These are phyloP conservation scores for Malaclemys terrapin DNA, from an alignment of 2,113 vertebrate species.

Conservation along the genomic window DNA sequence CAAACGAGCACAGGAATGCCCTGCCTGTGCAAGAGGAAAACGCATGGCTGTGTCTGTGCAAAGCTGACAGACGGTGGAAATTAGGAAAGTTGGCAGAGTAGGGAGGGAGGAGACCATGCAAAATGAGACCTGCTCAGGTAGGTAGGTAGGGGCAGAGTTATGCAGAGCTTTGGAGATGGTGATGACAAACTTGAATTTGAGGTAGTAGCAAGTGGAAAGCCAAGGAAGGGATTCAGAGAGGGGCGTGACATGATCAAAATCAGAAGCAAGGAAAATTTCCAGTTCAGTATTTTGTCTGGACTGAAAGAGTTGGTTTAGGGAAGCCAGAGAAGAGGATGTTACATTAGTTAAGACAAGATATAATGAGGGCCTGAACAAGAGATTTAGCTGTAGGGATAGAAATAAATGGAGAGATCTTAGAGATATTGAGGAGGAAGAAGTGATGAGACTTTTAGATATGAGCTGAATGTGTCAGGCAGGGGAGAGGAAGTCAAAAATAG, in stretches of 20 bases:
- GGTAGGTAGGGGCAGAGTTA: background rate
- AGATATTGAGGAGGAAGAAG: background rate
- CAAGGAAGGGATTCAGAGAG: background rate
- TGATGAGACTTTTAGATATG: slow-evolving; percentile 19
- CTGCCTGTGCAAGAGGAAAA: background rate
- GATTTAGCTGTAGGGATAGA: background rate
- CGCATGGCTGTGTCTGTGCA: background rate
- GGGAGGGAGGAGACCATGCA: background rate
- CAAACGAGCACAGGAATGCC: background rate
- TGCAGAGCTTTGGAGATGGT: background rate
- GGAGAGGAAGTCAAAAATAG: background rate
- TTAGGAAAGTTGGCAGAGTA: background rate
- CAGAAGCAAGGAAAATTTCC: background rate
- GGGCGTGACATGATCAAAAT: background rate
- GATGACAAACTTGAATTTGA: background rate
- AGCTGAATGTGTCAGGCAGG: slow-evolving; percentile 11
- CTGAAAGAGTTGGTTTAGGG: background rate
- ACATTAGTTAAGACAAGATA: background rate
- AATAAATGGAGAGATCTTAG: background rate
- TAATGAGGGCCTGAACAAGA: background rate
- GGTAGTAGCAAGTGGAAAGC: background rate
- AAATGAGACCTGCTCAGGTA: background rate
- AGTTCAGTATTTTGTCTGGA: background rate
- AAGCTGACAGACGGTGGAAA: background rate
- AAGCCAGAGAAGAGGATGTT: slow-evolving; percentile 9